Base-by-base conservation (phyloP, 2,888 invertebrate species). In the Andricus quercusramuli region DNA sequence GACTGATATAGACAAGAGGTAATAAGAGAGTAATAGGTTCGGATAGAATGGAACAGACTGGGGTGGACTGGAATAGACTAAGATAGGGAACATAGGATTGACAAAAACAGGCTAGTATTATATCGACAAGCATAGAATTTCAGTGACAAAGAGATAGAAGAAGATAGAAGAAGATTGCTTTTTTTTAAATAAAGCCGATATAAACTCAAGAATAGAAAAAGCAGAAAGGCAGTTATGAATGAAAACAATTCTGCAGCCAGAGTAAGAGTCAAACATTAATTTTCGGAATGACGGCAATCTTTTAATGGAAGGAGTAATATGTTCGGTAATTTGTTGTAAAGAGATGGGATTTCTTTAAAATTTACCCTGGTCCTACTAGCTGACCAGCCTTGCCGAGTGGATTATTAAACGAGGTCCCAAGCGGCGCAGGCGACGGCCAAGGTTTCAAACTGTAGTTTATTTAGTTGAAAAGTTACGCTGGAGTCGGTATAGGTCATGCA, bases 361-460 rank as follows among this genome's bases (percentile, higher is more conserved):
- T 74, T 82, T 83, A 80, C 79, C 81, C 29, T 65, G 80, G 67
- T 78, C 78, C 78, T 76, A 76, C 70, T 62, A 79, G 79, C 76
- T 85, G 85, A 83, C 83, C 85, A 82, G 82, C 80, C 79, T 83
- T 80, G 79, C 77, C 70, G 51, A 83, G 81, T 85, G 80, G 83
- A 85, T 85, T 83, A 85, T 85, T 84, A 84, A 56, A 83, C 82
- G 83, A 83, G 84, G 83, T 80, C 76, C 83, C 82, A 74, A 77
- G 80, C 77, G 79, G 78, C 81, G 79, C 79, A 84, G 78, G 79
- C 83, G 81, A 79, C 80, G 83, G 83, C 82, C 82, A 81, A 86
- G 82, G 85, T 86, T 87, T 88, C 87, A 86, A 88, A 86, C 85
- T 85, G 85, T 85, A 86, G 86, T 90, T 90, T 90, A 89, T 90